A percentile compares a stretch with the other conserved stretches of the same genome.
Conservation (phyloP, 2,797 vertebrate species). For the Fistularia commersonii region DNA sequence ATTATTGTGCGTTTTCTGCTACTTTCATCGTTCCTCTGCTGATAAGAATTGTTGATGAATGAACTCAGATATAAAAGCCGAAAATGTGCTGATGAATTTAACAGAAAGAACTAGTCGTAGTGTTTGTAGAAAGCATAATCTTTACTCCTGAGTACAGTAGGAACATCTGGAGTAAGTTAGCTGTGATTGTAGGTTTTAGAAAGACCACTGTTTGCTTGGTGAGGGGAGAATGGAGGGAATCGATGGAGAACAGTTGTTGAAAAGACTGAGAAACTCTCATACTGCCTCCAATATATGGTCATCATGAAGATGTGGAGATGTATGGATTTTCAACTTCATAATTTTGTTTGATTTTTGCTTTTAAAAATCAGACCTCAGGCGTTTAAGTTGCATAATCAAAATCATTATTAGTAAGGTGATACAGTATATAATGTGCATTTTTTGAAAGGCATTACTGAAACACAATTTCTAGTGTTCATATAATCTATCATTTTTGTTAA, state of each 20-base stretch:
- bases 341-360: no score
- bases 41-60: constrained; percentile 34
- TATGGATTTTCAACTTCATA: not conserved
- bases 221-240: constrained; percentile 47
- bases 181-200: constrained; percentile 75
- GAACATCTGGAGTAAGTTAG: constrained; percentile 79
- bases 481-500: no score
- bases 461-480: no score
- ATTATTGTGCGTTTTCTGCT: constrained; percentile 14
- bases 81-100: constrained; percentile 51
- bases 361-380: no score
- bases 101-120: constrained; percentile 43
- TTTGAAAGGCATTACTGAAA: no score
- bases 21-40: constrained; percentile 8
- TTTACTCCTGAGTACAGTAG: constrained; percentile 75
- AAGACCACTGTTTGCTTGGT: constrained; percentile 68
- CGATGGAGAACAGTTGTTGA: constrained; percentile 50
- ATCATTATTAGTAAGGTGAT: no score
- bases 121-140: constrained; percentile 71
- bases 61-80: constrained; percentile 34
- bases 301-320: constrained; percentile 29
- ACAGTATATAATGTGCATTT: no score
- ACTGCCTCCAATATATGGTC: constrained; percentile 30
- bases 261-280: constrained; percentile 47
- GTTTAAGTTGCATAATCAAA: no score